A percentile compares a stretch with the other conserved stretches of the same genome.
These are phyloP conservation scores for Spea multiplicata DNA, from an alignment of 2,113 vertebrate species.

Conservation along the genomic window DNA sequence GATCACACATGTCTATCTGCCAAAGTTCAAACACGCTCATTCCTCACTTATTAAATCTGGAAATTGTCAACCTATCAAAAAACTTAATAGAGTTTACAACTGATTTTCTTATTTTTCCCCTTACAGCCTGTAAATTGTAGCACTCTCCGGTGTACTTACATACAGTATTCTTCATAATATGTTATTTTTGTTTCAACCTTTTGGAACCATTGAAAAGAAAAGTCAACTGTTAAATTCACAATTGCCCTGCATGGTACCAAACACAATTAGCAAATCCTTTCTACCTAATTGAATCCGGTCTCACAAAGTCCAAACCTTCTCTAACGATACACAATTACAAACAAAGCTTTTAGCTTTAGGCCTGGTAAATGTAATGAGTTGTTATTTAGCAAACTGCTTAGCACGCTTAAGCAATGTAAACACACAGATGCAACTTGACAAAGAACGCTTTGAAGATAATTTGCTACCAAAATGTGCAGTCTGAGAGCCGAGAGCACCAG, in stretches of 20 bases:
- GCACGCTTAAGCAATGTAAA: slow-evolving; percentile 19
- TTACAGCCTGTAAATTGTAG: background rate
- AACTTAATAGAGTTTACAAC: background rate
- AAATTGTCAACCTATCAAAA: slow-evolving; percentile 7
- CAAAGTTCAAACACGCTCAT: slow-evolving; percentile 25
- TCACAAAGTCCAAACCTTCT: slow-evolving; percentile 12
- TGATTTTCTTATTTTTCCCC: background rate
- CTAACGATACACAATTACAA: slow-evolving; percentile 24
- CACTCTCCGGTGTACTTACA: background rate
- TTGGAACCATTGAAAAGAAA: background rate
- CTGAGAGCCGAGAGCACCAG: slow-evolving; percentile 10
- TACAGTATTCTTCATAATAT: background rate
- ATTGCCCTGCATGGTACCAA: slow-evolving; percentile 1
- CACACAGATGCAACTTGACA: slow-evolving; percentile 8
- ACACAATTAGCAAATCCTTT: slow-evolving; percentile 26
- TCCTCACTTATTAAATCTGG: slow-evolving; percentile 23
- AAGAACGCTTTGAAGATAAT: slow-evolving; percentile 20
- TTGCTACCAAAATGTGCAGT: slow-evolving; percentile 11
- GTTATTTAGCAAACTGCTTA: slow-evolving; percentile 35
- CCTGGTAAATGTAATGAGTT: slow-evolving; percentile 22
- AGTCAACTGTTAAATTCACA: background rate
- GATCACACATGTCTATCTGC: slow-evolving; percentile 15
- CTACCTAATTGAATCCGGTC: slow-evolving; percentile 21
- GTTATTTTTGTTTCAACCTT: background rate
- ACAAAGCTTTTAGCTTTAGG: slow-evolving; percentile 19